Evolutionary conservation across 2,113 vertebrate genomes (phyloP).

Genomic region (Psittacula cyanocephala): DNA sequence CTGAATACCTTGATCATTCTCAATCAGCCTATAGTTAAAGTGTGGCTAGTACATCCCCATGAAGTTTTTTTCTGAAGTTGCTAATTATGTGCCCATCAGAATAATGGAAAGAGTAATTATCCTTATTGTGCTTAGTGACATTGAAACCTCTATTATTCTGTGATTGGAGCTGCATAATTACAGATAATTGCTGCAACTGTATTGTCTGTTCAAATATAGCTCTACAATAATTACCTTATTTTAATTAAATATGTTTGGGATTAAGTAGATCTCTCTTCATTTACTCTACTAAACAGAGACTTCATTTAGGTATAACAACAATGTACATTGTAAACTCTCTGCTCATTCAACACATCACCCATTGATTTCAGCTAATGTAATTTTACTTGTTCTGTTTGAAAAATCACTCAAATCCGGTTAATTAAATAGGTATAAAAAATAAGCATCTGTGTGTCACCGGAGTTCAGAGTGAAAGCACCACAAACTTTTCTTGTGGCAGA

Average conservation of each 20-base stretch:
- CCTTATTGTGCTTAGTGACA: slow-evolving; percentile 74
- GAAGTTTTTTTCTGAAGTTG: slow-evolving; percentile 55
- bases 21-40: slow-evolving; percentile 39
- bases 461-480: background rate
- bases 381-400: slow-evolving; percentile 11
- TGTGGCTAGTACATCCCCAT: background rate
- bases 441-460: background rate
- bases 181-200: slow-evolving; percentile 71
- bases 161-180: slow-evolving; percentile 72
- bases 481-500: background rate
- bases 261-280: slow-evolving; percentile 55
- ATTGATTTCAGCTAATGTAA: background rate
- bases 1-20: slow-evolving; percentile 28
- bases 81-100: slow-evolving; percentile 72
- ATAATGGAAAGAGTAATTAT: slow-evolving; percentile 77
- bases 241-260: slow-evolving; percentile 76
- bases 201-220: slow-evolving; percentile 74
- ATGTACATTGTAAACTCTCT: background rate
- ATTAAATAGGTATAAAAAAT: background rate
- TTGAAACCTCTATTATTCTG: slow-evolving; percentile 75
- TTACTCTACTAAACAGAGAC: slow-evolving; percentile 56
- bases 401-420: background rate
- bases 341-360: background rate
- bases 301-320: slow-evolving; percentile 46
- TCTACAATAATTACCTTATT: slow-evolving; percentile 72